phyloP scores from a whole-genome alignment of 2,888 invertebrate species.

The Anoplius nigerrimus region DNA sequence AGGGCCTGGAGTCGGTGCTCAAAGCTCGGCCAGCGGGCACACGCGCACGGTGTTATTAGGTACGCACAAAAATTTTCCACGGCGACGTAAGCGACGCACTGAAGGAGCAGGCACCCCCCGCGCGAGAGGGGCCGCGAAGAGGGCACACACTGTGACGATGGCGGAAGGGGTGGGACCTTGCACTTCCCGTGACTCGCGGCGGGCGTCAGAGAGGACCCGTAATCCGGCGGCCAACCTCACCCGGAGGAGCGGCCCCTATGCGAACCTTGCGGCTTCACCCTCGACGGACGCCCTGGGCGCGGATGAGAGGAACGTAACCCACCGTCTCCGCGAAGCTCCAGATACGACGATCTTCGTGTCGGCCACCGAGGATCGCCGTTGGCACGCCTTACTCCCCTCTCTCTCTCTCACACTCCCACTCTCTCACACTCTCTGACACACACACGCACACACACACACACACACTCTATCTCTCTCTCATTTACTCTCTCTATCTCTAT shows the following conservation, averaged over 20 bases:
- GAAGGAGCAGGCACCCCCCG: background rate
- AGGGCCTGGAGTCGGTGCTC: no score
- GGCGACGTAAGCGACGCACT: background rate
- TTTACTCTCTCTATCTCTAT: no score
- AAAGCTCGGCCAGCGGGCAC: no score
- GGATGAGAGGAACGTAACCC: no score
- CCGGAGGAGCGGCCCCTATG: no score
- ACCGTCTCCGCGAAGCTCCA: no score
- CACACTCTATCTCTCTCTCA: background rate
- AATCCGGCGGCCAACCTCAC: no score
- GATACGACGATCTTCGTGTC: no score
- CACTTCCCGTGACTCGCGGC: background rate
- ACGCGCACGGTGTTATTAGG: no score
- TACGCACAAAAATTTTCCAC: background rate
- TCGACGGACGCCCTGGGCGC: no score
- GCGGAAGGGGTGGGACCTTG: background rate
- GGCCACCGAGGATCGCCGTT: no score
- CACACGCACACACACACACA: background rate
- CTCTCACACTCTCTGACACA: background rate
- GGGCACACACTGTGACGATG: background rate
- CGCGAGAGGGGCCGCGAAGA: background rate
- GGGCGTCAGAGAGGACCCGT: background rate
- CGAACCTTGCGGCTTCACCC: no score
- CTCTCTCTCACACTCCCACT: background rate
- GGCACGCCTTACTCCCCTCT: background rate